Conservation (phyloP, 2,113 vertebrate genomes). For the Hippocampus mohnikei region DNA sequence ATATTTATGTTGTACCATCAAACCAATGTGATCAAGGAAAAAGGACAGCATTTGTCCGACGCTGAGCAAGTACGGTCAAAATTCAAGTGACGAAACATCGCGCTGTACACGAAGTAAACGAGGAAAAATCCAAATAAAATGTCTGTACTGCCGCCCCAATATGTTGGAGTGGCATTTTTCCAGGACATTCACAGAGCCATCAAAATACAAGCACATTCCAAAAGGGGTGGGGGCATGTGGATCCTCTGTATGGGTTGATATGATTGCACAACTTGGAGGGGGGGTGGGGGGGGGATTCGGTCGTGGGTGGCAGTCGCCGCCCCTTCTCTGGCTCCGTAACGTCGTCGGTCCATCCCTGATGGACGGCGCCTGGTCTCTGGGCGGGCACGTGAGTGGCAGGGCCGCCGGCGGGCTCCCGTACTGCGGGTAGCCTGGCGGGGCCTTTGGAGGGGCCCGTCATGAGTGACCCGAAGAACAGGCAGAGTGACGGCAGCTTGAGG, state of each 20-base stretch:
- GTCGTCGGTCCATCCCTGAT: constrained; percentile 59
- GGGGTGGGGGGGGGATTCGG: too few species aligned
- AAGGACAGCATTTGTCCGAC: too few species aligned
- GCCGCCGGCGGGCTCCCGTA: constrained; percentile 39
- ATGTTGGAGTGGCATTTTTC: too few species aligned
- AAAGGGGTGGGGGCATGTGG: too few species aligned
- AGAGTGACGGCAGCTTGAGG: constrained; percentile 37
- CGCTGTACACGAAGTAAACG: too few species aligned
- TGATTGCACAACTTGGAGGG: too few species aligned
- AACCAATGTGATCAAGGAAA: too few species aligned
- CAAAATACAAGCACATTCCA: too few species aligned
- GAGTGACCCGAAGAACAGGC: constrained; percentile 44
- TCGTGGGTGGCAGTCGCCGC: constrained; percentile 63
- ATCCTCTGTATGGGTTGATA: constrained; percentile 21
- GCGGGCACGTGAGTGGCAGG: constrained; percentile 56
- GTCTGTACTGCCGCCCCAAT: background rate
- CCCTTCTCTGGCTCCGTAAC: constrained; percentile 33
- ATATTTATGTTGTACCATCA: background rate
- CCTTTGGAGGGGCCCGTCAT: constrained; percentile 31
- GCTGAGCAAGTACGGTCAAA: background rate
- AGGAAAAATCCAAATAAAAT: background rate
- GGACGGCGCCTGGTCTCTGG: constrained; percentile 65
- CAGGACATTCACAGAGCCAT: too few species aligned
- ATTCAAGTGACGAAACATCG: background rate
- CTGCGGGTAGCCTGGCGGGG: constrained; percentile 43